Percentiles rank a stretch among this genome's conserved stretches.
These are phyloP conservation scores for Lysandra bellargus DNA, from an alignment of 2,888 invertebrate species.

Conservation along the genomic window DNA sequence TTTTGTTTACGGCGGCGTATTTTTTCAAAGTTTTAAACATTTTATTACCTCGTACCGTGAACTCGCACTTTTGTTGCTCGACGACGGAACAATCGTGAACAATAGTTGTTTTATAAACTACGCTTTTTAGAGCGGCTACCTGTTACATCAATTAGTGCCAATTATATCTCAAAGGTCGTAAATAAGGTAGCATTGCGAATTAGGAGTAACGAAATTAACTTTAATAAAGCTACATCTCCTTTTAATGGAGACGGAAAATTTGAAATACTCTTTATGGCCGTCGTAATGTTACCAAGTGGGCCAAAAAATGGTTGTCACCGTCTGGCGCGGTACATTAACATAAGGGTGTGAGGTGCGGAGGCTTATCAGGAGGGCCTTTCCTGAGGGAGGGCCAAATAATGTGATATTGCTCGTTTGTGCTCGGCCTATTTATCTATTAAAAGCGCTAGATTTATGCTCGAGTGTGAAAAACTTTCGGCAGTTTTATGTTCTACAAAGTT, in stretches of 20 bases:
- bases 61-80: conserved; percentile 58
- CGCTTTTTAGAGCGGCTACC: conserved; percentile 62
- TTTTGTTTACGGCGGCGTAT: conserved; percentile 76
- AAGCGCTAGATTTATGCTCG: conserved; percentile 74
- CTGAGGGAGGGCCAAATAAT: conserved; percentile 80
- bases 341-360: conserved; percentile 78
- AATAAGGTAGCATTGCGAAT: conserved; percentile 22
- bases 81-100: conserved; percentile 61
- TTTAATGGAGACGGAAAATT: conserved; percentile 79
- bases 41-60: conserved; percentile 74
- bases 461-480: conserved; percentile 75
- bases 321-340: conserved; percentile 79
- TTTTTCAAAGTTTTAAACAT: conserved; percentile 78
- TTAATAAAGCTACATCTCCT: conserved; percentile 65
- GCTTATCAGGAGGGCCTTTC: conserved; percentile 79
- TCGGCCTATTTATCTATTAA: conserved; percentile 81
- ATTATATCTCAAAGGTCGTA: conserved; percentile 40
- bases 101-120: conserved; percentile 67
- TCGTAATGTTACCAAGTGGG: conserved; percentile 79
- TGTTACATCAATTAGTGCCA: conserved; percentile 50
- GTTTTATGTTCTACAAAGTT: conserved; percentile 72
- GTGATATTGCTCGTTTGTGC: conserved; percentile 81
- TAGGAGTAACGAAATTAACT: conserved; percentile 36
- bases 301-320: conserved; percentile 81
- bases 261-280: conserved; percentile 78